phyloP scores from a whole-genome alignment of 2,797 vertebrate genomes.

The Anabacerthia variegaticeps region DNA sequence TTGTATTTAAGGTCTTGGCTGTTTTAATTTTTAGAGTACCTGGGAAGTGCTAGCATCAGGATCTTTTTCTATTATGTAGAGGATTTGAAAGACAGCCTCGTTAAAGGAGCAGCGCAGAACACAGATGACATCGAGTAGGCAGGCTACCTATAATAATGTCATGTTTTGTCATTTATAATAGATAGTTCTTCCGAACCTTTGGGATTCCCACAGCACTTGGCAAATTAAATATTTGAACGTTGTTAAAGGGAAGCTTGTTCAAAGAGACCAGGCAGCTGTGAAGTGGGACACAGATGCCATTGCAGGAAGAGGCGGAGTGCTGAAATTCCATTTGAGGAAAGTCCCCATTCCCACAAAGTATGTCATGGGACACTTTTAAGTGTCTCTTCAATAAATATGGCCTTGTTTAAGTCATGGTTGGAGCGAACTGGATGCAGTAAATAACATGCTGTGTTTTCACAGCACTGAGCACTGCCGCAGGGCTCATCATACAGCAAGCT shows the following conservation, averaged over 20 bases:
- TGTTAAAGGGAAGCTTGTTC: constrained; percentile 35
- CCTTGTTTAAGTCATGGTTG: neutral
- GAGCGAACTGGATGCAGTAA: neutral
- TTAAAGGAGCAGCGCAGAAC: constrained; percentile 40
- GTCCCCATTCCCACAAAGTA: neutral
- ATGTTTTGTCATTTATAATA: constrained; percentile 62
- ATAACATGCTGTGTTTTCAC: neutral
- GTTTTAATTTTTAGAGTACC: constrained; percentile 60
- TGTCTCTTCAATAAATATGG: constrained; percentile 8
- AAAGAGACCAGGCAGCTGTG: neutral
- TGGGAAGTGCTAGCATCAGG: constrained; percentile 45
- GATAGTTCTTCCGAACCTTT: constrained; percentile 53
- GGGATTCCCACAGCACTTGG: constrained; percentile 39
- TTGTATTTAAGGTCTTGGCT: constrained; percentile 15
- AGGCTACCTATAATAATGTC: constrained; percentile 62
- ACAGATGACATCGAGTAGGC: constrained; percentile 48
- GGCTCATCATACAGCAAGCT: neutral
- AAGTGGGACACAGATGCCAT: neutral
- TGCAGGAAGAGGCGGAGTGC: neutral
- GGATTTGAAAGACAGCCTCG: constrained; percentile 47
- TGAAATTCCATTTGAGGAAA: neutral
- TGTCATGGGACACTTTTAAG: neutral
- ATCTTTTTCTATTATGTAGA: constrained; percentile 8
- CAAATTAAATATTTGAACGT: constrained; percentile 36
- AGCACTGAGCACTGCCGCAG: neutral